Evolutionary conservation across 2,888 invertebrate genomes (phyloP).

Genomic region (Protophormia terraenovae): DNA sequence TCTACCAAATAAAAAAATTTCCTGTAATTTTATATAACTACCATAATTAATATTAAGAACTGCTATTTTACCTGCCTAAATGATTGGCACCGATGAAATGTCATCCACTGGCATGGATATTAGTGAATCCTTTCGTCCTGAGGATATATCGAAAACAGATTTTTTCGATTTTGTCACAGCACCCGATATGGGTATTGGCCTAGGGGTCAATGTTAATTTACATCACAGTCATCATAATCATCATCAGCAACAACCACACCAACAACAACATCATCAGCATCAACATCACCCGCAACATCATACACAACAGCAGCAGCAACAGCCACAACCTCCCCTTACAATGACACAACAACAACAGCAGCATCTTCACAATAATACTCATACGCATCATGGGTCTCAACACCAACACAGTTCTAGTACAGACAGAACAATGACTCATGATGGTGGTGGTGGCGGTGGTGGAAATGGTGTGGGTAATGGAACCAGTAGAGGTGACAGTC

Average conservation of each 20-base stretch:
- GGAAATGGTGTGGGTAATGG: slow-evolving; percentile 57
- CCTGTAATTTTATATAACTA: too few species aligned
- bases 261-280: slow-evolving; percentile 44
- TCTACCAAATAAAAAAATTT: too few species aligned
- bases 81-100: slow-evolving; percentile 81
- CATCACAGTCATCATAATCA: slow-evolving; percentile 73
- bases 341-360: slow-evolving; percentile 70
- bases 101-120: slow-evolving; percentile 87
- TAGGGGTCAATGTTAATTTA: slow-evolving; percentile 80
- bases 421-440: slow-evolving; percentile 72
- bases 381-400: slow-evolving; percentile 68
- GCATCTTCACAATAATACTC: slow-evolving; percentile 68
- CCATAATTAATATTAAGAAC: too few species aligned
- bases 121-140: slow-evolving; percentile 89
- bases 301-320: slow-evolving; percentile 48
- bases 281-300: slow-evolving; percentile 67
- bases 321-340: slow-evolving; percentile 70
- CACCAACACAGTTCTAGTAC: slow-evolving; percentile 69
- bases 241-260: slow-evolving; percentile 73
- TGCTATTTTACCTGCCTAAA: slow-evolving; percentile 66
- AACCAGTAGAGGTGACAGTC: slow-evolving; percentile 66
- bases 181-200: slow-evolving; percentile 84
- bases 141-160: slow-evolving; percentile 92
- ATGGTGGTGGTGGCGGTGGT: slow-evolving; percentile 70
- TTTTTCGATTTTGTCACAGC: slow-evolving; percentile 94